A percentile compares a stretch with the other conserved stretches of the same genome.
Conservation (phyloP, 2,113 vertebrate genomes). For the Sylvietta virens region DNA sequence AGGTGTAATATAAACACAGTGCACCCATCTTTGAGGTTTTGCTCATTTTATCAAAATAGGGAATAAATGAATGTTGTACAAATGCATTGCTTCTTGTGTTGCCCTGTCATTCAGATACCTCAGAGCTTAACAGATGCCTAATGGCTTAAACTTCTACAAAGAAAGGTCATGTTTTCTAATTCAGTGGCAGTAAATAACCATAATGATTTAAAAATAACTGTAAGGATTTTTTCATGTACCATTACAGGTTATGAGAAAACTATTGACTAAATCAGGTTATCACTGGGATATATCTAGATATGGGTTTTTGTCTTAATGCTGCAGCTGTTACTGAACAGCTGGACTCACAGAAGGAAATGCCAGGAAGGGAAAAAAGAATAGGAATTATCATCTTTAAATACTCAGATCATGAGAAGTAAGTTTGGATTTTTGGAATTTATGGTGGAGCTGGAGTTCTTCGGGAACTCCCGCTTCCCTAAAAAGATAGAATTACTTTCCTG, state of each 20-base stretch:
- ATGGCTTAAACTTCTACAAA: not conserved
- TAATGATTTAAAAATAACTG: not conserved
- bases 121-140: not conserved
- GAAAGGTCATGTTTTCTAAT: not conserved
- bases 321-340: not conserved
- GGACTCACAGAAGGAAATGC: not conserved
- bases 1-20: not conserved
- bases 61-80: not conserved
- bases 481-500: not conserved
- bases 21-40: not conserved
- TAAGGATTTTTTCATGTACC: not conserved
- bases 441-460: not conserved
- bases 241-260: not conserved
- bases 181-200: not conserved
- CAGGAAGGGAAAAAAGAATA: not conserved
- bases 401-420: not conserved
- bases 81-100: not conserved
- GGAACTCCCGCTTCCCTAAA: not conserved
- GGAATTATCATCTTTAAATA: not conserved
- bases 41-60: not conserved
- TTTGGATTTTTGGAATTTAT: not conserved
- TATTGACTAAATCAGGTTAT: not conserved
- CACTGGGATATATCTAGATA: not conserved
- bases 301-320: not conserved
- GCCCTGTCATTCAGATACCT: not conserved